Percentiles rank a stretch among this genome's conserved stretches.
These are phyloP conservation scores for Porphyrio hochstetteri DNA, from an alignment of 2,113 vertebrate species.

Conservation along the genomic window DNA sequence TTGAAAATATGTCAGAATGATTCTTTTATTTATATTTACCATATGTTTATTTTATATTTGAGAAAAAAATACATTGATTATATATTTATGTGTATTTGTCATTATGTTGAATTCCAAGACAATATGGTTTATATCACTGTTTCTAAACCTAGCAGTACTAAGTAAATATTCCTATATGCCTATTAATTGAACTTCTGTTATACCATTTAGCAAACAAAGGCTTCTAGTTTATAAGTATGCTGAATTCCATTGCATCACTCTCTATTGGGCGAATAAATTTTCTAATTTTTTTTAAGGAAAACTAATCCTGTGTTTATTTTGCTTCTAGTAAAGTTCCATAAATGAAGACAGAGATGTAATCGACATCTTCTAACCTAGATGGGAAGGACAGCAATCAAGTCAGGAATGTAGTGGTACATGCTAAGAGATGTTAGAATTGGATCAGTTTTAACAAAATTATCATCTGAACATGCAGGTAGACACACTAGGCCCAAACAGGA, in stretches of 20 bases:
- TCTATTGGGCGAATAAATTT: background rate
- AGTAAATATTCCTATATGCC: background rate
- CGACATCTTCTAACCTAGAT: background rate
- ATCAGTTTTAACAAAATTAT: background rate
- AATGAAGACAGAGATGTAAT: background rate
- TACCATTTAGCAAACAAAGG: background rate
- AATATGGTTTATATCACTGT: background rate
- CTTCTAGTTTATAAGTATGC: background rate
- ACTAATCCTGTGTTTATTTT: background rate
- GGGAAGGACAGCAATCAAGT: background rate
- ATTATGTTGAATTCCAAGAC: background rate
- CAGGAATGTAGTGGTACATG: background rate
- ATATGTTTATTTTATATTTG: background rate
- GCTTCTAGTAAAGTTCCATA: background rate
- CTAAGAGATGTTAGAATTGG: background rate
- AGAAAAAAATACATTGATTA: background rate
- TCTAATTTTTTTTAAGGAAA: background rate
- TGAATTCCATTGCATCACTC: background rate
- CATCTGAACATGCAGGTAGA: background rate
- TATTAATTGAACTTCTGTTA: background rate
- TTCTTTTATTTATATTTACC: background rate
- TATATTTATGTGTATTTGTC: background rate
- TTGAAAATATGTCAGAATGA: background rate
- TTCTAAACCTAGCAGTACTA: background rate
- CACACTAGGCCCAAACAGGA: background rate